A percentile compares a stretch with the other conserved stretches of the same genome.
Evolutionary conservation across 2,113 vertebrate genomes (phyloP).

Genomic region (Brachypodius melanocephalos): DNA sequence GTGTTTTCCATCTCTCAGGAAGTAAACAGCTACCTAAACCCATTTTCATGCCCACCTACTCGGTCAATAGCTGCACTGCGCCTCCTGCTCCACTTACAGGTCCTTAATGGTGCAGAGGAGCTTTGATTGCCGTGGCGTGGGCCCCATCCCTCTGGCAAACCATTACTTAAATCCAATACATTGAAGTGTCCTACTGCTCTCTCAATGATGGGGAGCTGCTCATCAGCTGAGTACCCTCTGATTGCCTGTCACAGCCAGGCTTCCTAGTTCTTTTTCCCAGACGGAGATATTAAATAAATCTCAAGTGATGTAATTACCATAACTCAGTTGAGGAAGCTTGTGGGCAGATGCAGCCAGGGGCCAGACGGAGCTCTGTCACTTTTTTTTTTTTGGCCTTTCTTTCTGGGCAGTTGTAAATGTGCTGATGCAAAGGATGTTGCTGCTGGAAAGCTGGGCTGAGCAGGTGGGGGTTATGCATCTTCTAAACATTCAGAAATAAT

Average conservation of each 20-base stretch:
- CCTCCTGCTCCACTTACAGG: constrained; percentile 46
- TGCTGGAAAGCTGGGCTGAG: not conserved
- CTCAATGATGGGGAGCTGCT: constrained; percentile 21
- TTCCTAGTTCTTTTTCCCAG: constrained; percentile 23
- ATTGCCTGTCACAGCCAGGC: constrained; percentile 52
- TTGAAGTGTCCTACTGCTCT: not conserved
- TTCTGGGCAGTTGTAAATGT: not conserved
- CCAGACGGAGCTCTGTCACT: not conserved
- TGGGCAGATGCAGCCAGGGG: not conserved
- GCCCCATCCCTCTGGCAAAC: constrained; percentile 53
- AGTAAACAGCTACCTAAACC: constrained; percentile 42
- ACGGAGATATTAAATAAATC: constrained; percentile 36
- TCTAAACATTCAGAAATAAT: constrained; percentile 2
- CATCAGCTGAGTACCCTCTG: constrained; percentile 52
- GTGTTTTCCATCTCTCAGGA: constrained; percentile 32
- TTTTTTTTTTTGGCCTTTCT: not conserved
- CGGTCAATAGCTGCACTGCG: constrained; percentile 31
- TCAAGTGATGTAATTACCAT: constrained; percentile 41
- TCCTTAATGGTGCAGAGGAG: constrained; percentile 55
- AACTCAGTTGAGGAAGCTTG: constrained; percentile 9
- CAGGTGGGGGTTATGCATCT: not conserved
- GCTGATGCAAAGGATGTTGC: not conserved
- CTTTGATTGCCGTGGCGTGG: constrained; percentile 33
- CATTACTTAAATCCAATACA: constrained; percentile 45
- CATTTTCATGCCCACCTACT: constrained; percentile 52